A percentile compares a stretch with the other conserved stretches of the same genome.
These are phyloP conservation scores for Caenorhabditis macrosperma DNA, from an alignment of 2,888 invertebrate species.

Conservation along the genomic window DNA sequence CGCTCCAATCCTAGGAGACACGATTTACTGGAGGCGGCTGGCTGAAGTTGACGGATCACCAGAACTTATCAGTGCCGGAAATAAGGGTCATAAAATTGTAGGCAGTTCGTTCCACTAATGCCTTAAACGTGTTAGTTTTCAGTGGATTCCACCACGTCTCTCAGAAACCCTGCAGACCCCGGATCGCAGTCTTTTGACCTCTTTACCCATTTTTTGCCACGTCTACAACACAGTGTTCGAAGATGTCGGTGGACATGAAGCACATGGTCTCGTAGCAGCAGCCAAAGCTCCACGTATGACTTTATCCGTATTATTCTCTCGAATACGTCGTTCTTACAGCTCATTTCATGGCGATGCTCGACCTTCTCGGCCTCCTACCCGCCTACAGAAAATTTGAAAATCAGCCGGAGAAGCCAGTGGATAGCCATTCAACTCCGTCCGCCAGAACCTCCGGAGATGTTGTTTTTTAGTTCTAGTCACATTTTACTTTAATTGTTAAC, in stretches of 20 bases:
- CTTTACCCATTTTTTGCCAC: constrained; percentile 65
- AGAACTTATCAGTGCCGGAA: constrained; percentile 52
- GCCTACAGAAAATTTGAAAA: constrained; percentile 38
- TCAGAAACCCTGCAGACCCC: constrained; percentile 30
- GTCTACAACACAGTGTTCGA: constrained; percentile 66
- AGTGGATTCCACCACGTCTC: constrained; percentile 54
- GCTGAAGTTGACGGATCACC: constrained; percentile 55
- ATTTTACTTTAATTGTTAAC: neutral
- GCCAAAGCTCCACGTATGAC: constrained; percentile 62
- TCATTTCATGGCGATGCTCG: constrained; percentile 67
- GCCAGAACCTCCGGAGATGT: constrained; percentile 30
- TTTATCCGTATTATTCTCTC: neutral
- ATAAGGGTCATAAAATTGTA: constrained; percentile 37
- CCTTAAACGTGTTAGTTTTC: constrained; percentile 5
- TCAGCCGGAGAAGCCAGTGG: constrained; percentile 12
- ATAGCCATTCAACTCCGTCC: neutral
- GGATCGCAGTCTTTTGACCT: constrained; percentile 32
- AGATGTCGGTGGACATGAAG: constrained; percentile 56
- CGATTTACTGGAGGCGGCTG: constrained; percentile 66
- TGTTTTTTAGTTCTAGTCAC: constrained; percentile 14
- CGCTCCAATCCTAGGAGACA: constrained; percentile 68
- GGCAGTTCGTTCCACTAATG: neutral
- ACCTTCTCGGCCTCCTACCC: constrained; percentile 57
- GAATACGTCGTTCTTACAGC: constrained; percentile 65
- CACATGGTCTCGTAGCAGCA: constrained; percentile 60